phyloP scores from a whole-genome alignment of 2,113 vertebrate species.

The Micronycteris hirsuta region DNA sequence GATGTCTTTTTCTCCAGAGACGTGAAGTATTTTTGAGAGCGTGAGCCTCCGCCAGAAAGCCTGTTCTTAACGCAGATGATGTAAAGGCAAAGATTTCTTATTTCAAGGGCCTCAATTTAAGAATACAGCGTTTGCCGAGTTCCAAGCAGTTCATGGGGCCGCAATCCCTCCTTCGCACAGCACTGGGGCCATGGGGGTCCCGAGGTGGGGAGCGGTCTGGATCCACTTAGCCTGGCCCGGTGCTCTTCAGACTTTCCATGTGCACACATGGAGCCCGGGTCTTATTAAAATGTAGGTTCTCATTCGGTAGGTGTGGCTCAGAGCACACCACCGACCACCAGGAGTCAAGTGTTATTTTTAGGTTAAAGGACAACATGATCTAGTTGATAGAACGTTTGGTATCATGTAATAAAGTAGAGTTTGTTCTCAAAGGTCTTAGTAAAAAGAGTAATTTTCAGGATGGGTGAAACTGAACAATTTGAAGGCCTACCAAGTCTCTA shows the following conservation, averaged over 20 bases:
- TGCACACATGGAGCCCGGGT: rapidly evolving
- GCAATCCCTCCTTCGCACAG: not conserved
- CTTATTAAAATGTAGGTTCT: not conserved
- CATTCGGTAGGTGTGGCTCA: not conserved
- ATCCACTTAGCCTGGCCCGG: not conserved
- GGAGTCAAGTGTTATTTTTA: not conserved
- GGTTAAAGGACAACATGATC: not conserved
- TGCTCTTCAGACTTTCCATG: rapidly evolving
- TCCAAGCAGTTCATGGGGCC: not conserved
- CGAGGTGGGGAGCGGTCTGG: not conserved
- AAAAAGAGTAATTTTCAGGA: not conserved
- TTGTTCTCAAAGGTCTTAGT: not conserved
- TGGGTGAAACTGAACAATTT: not conserved
- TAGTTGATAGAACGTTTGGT: not conserved
- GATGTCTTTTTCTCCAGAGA: not conserved
- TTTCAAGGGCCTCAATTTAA: not conserved
- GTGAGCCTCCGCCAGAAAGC: not conserved
- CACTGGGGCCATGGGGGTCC: not conserved
- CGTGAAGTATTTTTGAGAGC: not conserved
- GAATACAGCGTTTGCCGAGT: not conserved
- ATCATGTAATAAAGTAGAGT: not conserved
- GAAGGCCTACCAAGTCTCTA: not conserved
- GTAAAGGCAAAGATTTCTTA: not conserved
- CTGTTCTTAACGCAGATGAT: not conserved
- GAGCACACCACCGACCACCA: not conserved